Evolutionary conservation across 1,140 invertebrate genomes (phyloP).

Genomic region (Brachystomella parvula): DNA sequence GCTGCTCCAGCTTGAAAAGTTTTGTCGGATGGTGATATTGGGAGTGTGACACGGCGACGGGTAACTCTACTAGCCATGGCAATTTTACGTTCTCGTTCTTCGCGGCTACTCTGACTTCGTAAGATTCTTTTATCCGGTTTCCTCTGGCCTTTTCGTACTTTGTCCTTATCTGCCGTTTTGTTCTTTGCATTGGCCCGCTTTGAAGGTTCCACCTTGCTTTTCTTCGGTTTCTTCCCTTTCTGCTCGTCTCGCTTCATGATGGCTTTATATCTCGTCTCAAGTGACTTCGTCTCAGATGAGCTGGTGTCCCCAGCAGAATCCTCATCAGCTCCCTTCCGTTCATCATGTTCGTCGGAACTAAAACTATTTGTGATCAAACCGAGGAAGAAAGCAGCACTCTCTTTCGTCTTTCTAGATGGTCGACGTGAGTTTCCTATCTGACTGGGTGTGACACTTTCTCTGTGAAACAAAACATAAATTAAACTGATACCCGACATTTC

Average conservation of each 20-base stretch:
- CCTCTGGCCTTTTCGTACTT: slow-evolving; percentile 6
- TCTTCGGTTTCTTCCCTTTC: slow-evolving; percentile 10
- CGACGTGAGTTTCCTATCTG: slow-evolving; percentile 39
- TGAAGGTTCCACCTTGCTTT: slow-evolving; percentile 5
- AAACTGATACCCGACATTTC: too few relatives aligned
- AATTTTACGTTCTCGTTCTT: neutral
- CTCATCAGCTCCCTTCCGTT: slow-evolving; percentile 20
- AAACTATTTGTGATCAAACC: slow-evolving; percentile 62
- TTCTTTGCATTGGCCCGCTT: neutral
- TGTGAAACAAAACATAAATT: too few relatives aligned
- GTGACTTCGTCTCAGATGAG: slow-evolving; percentile 34
- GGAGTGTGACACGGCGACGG: slow-evolving; percentile 14
- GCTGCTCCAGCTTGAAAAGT: slow-evolving; percentile 24
- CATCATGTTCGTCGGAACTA: slow-evolving; percentile 36
- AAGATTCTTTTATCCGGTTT: slow-evolving; percentile 26
- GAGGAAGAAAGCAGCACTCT: slow-evolving; percentile 65
- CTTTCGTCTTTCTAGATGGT: slow-evolving; percentile 63
- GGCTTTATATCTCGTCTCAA: slow-evolving; percentile 35
- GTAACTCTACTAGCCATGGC: slow-evolving; percentile 8
- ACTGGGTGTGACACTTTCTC: too few relatives aligned
- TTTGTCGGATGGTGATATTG: slow-evolving; percentile 14
- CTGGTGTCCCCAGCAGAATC: slow-evolving; percentile 28
- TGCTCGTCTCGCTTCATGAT: slow-evolving; percentile 27
- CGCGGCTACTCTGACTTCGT: slow-evolving; percentile 27
- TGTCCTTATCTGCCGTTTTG: slow-evolving; percentile 14